Evolutionary conservation across 2,888 invertebrate genomes (phyloP).

Genomic region (Ametastegia equiseti): DNA sequence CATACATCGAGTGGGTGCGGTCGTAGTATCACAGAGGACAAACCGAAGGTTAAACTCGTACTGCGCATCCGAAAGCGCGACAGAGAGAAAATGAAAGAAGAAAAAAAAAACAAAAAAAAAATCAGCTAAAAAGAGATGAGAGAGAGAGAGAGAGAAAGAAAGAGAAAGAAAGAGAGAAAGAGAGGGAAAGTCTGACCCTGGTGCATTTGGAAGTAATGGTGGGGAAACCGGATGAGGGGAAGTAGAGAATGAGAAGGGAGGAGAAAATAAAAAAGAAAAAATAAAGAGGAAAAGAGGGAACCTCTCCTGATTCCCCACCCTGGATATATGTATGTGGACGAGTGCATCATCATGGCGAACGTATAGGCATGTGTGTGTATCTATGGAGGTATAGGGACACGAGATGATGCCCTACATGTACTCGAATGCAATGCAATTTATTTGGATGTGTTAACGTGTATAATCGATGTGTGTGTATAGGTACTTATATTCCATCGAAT

Average conservation of each 20-base stretch:
- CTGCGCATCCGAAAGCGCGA: conserved; percentile 55
- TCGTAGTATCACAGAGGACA: conserved; percentile 56
- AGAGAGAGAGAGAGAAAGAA: conserved; percentile 47
- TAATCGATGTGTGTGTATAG: neutral
- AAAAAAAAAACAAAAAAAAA: neutral
- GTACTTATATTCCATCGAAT: too few species aligned
- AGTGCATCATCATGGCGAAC: neutral
- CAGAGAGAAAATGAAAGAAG: conserved; percentile 6
- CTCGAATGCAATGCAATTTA: neutral
- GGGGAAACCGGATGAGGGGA: conserved; percentile 45
- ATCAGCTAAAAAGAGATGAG: neutral
- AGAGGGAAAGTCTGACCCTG: conserved; percentile 59
- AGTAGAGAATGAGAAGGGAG: neutral
- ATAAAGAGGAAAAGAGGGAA: conserved; percentile 47
- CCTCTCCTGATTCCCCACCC: too few species aligned
- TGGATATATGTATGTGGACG: neutral
- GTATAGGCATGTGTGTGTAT: neutral
- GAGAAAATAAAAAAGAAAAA: conserved; percentile 47
- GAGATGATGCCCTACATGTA: neutral
- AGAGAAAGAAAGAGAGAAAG: conserved; percentile 54
- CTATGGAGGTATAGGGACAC: neutral
- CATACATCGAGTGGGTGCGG: conserved; percentile 4
- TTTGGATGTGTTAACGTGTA: too few species aligned
- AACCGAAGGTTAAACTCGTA: conserved; percentile 65
- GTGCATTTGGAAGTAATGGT: neutral